Evolutionary conservation across 2,888 invertebrate species (phyloP).

Genomic region (Tethea ocularis): DNA sequence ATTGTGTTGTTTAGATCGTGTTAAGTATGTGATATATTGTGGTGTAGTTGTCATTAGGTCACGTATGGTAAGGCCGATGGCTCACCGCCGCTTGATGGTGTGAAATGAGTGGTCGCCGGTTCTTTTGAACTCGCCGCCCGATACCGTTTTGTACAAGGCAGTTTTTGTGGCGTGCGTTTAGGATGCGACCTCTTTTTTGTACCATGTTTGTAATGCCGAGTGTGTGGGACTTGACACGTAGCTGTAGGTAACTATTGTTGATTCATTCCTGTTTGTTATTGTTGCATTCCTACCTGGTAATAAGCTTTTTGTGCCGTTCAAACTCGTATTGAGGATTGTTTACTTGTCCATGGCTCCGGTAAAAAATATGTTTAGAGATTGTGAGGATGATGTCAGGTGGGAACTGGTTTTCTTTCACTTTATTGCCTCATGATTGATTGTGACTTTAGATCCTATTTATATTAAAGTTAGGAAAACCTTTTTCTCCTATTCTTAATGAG

Average conservation of each 20-base stretch:
- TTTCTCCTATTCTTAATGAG: not conserved
- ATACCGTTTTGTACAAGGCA: constrained; percentile 73
- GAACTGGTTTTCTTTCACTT: constrained; percentile 7
- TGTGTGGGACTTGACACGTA: constrained; percentile 83
- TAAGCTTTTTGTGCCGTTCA: constrained; percentile 30
- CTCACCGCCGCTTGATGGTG: constrained; percentile 64
- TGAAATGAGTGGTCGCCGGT: constrained; percentile 73
- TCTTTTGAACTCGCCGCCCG: constrained; percentile 71
- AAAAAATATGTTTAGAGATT: constrained; percentile 6
- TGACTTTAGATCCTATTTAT: not conserved
- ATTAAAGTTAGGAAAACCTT: not conserved
- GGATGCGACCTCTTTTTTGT: constrained; percentile 79
- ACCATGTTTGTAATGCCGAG: constrained; percentile 78
- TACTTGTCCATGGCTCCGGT: constrained; percentile 14
- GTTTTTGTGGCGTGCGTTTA: constrained; percentile 77
- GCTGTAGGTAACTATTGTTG: constrained; percentile 79
- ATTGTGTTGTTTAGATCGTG: constrained; percentile 24
- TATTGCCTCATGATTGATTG: not conserved
- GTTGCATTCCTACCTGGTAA: constrained; percentile 55
- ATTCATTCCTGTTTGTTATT: constrained; percentile 75
- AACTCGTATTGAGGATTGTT: constrained; percentile 15
- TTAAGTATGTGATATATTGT: constrained; percentile 37
- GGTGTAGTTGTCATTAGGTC: constrained; percentile 70
- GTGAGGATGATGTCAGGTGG: constrained; percentile 1
- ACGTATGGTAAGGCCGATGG: constrained; percentile 61